Conservation (phyloP, 2,797 vertebrate genomes). For the Centroberyx gerrardi region DNA sequence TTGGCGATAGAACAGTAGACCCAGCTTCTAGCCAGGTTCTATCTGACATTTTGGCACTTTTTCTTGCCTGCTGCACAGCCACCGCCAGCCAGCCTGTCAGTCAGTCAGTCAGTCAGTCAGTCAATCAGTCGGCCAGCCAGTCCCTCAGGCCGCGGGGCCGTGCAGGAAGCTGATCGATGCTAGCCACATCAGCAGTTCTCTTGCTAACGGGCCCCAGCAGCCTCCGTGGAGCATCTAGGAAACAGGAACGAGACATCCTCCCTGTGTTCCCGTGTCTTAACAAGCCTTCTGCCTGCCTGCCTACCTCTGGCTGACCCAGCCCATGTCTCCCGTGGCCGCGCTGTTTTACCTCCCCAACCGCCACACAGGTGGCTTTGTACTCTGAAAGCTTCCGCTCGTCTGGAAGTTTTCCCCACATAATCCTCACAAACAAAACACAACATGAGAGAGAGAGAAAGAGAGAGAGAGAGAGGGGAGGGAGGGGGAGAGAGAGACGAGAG, state of each 20-base stretch:
- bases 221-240: conserved; percentile 52
- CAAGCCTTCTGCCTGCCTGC: conserved; percentile 49
- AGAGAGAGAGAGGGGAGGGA: background rate
- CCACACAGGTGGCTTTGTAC: conserved; percentile 55
- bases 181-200: conserved; percentile 77
- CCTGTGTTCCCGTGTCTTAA: conserved; percentile 42
- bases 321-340: conserved; percentile 13
- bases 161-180: conserved; percentile 72
- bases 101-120: conserved; percentile 30
- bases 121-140: conserved; percentile 46
- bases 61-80: conserved; percentile 33
- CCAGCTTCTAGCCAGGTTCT: conserved; percentile 1
- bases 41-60: background rate
- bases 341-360: conserved; percentile 28
- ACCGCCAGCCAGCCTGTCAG: conserved; percentile 20
- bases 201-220: conserved; percentile 57
- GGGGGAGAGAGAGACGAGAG: conserved; percentile 33
- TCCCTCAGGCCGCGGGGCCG: conserved; percentile 53
- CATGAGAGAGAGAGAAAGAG: conserved; percentile 5
- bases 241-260: conserved; percentile 57
- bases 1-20: background rate
- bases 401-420: conserved; percentile 53
- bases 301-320: conserved; percentile 32
- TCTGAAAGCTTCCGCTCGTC: conserved; percentile 45
- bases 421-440: conserved; percentile 57